These are phyloP conservation scores for Agriotes lineatus DNA, from an alignment of 2,888 invertebrate species.

Conservation along the genomic window DNA sequence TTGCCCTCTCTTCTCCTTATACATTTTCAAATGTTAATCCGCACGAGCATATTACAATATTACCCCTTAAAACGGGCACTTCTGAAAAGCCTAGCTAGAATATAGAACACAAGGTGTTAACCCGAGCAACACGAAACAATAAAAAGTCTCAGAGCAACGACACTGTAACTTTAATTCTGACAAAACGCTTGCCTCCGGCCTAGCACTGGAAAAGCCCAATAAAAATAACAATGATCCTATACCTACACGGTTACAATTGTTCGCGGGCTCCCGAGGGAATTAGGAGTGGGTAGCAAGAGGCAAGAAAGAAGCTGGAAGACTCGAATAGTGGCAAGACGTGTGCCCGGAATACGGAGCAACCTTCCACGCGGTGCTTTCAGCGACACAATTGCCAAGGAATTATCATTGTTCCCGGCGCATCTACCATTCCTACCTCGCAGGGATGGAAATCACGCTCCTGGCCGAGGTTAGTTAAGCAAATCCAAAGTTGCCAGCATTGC, in stretches of 20 bases:
- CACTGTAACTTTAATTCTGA: slow-evolving; percentile 27
- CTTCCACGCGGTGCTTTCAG: slow-evolving; percentile 33
- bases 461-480: slow-evolving; percentile 11
- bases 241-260: slow-evolving; percentile 39
- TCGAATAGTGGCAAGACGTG: slow-evolving; percentile 32
- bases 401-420: slow-evolving; percentile 30
- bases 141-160: neutral
- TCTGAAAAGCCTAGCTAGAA: too few species aligned
- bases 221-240: slow-evolving; percentile 40
- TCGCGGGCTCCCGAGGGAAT: slow-evolving; percentile 23
- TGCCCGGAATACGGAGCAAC: slow-evolving; percentile 37
- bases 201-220: slow-evolving; percentile 22
- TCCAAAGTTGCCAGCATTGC: neutral
- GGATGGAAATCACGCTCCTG: neutral
- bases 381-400: slow-evolving; percentile 38
- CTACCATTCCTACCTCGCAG: slow-evolving; percentile 18
- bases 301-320: slow-evolving; percentile 29
- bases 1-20: too few species aligned
- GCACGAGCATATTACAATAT: too few species aligned
- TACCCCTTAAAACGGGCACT: too few species aligned
- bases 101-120: too few species aligned
- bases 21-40: too few species aligned
- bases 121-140: too few species aligned
- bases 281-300: slow-evolving; percentile 19
- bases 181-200: slow-evolving; percentile 29